Evolutionary conservation across 2,797 vertebrate genomes (phyloP).

Genomic region (Rhinichthys osculus): DNA sequence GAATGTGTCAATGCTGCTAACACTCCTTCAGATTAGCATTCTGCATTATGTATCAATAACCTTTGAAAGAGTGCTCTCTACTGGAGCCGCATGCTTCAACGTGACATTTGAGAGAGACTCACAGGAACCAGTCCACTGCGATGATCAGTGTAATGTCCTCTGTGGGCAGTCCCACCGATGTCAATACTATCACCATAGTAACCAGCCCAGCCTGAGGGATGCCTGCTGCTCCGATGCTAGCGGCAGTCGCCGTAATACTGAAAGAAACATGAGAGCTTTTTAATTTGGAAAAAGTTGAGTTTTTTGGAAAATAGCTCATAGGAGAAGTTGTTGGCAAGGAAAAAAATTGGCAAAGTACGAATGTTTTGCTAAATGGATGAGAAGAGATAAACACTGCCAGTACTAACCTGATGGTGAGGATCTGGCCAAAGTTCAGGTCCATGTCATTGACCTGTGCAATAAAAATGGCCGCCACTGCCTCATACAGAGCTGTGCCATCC

Average conservation of each 20-base stretch:
- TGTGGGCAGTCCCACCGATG: slow-evolving; percentile 95
- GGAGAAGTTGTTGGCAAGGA: background rate
- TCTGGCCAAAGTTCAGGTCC: slow-evolving; percentile 95
- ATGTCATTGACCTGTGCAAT: slow-evolving; percentile 98
- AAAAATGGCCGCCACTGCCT: slow-evolving; percentile 96
- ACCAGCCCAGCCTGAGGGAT: slow-evolving; percentile 98
- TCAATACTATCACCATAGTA: slow-evolving; percentile 98
- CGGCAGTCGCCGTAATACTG: slow-evolving; percentile 97
- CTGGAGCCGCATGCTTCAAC: slow-evolving; percentile 69
- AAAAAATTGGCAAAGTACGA: background rate
- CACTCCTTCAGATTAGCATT: slow-evolving; percentile 51
- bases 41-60: slow-evolving; percentile 80
- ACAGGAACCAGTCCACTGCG: slow-evolving; percentile 99
- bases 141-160: slow-evolving; percentile 98
- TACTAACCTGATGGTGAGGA: slow-evolving; percentile 94
- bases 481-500: slow-evolving; percentile 95
- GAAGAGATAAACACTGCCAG: background rate
- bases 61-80: slow-evolving; percentile 70
- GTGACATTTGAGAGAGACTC: slow-evolving; percentile 85
- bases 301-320: background rate
- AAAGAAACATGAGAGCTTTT: slow-evolving; percentile 61
- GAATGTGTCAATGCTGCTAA: slow-evolving; percentile 42
- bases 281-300: background rate
- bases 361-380: background rate
- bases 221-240: slow-evolving; percentile 96